Base-by-base conservation (phyloP, 2,888 invertebrate genomes). In the Euspilapteryx auroguttella region DNA sequence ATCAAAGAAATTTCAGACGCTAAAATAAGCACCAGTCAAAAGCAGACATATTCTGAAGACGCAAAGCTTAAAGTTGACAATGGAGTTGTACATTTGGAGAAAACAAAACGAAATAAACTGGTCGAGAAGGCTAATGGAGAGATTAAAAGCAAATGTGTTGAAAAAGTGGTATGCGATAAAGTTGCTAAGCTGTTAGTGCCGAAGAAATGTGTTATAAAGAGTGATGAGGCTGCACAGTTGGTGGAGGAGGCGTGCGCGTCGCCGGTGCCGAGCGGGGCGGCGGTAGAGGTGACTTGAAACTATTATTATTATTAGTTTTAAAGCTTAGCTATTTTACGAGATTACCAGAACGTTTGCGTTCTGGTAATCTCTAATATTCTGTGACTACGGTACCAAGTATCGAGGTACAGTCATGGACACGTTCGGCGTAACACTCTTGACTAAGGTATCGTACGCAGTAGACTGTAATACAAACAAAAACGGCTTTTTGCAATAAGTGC, bases 161-260 rank as follows among this genome's bases (percentile, higher is more conserved):
- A 65, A 35, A 78, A 71, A 40, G 59, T 64, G 25, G 64, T 9
- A 12, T 5, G 12, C 21, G 29, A 29, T 12, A 29, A 29, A 8
- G 29, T 17, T 9, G 25, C 61, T 1, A 77, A 75, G 41, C 45
- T 76, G 35, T 39, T 69, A 31, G 66, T 64, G 27, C 65, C 69
- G 8, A 71, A 69, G 44, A 56, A 64, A 46, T 59, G 59, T n/a
- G 59, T 57, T n/a, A 53, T 68, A 30, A 66, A 68, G 41, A 55
- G 55, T 14, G 68, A 71, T 30, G 69, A 69, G 34, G 65, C 69
- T 5, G 52, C 63, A 3, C 31, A 54, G 24, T 57, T 65, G 20
- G 52, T 65, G 4, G 64, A 65, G 31, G 66, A 71, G 29, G 63
- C 64, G 2, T 65, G 64, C 28, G 49, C 53, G 12, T 54, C 56